Evolutionary conservation across 2,797 vertebrate species (phyloP).

Genomic region (Anisognathus igniventris): DNA sequence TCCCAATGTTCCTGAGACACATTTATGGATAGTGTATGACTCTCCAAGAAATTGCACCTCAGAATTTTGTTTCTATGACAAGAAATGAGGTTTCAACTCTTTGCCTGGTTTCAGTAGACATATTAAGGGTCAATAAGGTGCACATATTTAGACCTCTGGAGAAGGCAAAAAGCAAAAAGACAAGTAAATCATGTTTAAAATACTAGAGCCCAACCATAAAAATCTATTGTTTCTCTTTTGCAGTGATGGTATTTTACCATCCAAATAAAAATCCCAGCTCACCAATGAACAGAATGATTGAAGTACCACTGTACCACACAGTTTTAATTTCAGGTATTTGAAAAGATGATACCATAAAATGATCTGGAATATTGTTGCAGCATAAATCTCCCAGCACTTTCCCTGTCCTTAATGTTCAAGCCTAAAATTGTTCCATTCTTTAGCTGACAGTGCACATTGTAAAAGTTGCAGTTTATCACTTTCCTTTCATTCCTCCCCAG

Average conservation of each 20-base stretch:
- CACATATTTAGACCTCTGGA: constrained; percentile 5
- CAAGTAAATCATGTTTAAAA: constrained; percentile 30
- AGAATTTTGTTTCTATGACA: constrained; percentile 27
- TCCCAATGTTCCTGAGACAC: background rate
- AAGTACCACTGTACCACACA: background rate
- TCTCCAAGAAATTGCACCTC: background rate
- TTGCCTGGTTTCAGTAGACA: background rate
- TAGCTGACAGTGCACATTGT: constrained; percentile 54
- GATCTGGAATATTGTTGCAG: background rate
- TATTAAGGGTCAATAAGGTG: background rate
- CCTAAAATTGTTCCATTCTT: constrained; percentile 50
- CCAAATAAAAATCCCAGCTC: constrained; percentile 9
- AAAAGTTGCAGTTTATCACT: constrained; percentile 47
- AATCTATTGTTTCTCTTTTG: background rate
- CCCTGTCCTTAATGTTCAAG: constrained; percentile 9
- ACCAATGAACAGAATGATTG: background rate
- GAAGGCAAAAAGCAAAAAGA: background rate
- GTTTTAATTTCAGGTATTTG: constrained; percentile 47
- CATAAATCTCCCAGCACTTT: constrained; percentile 40
- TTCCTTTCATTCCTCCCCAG: constrained; percentile 1
- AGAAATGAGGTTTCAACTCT: background rate
- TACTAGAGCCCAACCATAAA: background rate
- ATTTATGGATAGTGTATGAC: background rate
- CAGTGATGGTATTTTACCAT: background rate
- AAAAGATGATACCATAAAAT: constrained; percentile 19